These are phyloP conservation scores for Elephas maximus DNA, from an alignment of 2,113 vertebrate species.

Conservation along the genomic window DNA sequence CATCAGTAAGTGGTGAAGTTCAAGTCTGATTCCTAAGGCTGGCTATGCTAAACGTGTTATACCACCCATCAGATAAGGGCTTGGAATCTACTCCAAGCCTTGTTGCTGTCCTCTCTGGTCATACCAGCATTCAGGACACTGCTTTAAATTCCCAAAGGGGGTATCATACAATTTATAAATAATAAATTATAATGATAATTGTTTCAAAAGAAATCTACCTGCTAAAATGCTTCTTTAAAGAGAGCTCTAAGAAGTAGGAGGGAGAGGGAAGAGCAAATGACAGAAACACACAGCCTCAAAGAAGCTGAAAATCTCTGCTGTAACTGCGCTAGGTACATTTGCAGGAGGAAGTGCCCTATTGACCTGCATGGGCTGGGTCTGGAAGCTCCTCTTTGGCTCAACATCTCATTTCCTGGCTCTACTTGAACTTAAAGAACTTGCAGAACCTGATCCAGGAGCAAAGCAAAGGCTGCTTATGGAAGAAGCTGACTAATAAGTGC, in stretches of 20 bases:
- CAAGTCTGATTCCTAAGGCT: conserved; percentile 41
- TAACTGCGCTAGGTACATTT: neutral
- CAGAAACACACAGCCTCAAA: conserved; percentile 18
- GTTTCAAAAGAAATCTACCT: conserved; percentile 27
- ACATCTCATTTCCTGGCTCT: conserved; percentile 57
- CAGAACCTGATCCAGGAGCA: conserved; percentile 5
- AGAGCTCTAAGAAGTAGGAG: neutral
- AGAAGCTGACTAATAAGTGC: conserved; percentile 36
- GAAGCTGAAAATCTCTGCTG: neutral
- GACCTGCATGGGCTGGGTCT: neutral
- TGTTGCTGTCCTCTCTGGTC: conserved; percentile 34
- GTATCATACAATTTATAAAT: conserved; percentile 57
- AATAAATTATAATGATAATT: conserved; percentile 56
- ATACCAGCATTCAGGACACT: conserved; percentile 11
- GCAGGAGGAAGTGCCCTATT: conserved; percentile 46
- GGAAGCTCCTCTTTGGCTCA: conserved; percentile 33
- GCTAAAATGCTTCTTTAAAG: conserved; percentile 53
- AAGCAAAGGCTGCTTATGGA: conserved; percentile 7
- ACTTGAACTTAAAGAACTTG: conserved; percentile 40
- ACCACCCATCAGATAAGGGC: neutral
- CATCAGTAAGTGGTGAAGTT: conserved; percentile 49
- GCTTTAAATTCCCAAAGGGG: conserved; percentile 47
- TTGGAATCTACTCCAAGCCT: neutral
- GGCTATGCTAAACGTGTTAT: neutral
- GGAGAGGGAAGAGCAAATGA: neutral